These are phyloP conservation scores for Sesia bembeciformis DNA, from an alignment of 2,888 invertebrate genomes.

Conservation along the genomic window DNA sequence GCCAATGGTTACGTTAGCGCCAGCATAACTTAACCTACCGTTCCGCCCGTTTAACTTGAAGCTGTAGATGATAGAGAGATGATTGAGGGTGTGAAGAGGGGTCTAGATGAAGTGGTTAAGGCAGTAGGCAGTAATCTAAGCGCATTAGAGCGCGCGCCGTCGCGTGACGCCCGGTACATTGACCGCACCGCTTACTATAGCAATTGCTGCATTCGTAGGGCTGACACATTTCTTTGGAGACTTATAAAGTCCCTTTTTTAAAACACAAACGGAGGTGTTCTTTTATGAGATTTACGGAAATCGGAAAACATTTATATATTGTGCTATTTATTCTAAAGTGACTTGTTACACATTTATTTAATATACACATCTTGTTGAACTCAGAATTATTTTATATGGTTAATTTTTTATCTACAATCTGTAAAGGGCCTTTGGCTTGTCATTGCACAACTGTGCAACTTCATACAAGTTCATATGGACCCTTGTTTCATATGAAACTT, in stretches of 20 bases:
- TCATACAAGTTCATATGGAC: too few relatives aligned
- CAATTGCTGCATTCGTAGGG: conserved; percentile 60
- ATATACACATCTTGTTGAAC: too few relatives aligned
- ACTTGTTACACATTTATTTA: too few relatives aligned
- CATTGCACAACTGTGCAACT: too few relatives aligned
- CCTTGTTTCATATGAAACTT: too few relatives aligned
- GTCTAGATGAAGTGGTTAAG: conserved; percentile 30
- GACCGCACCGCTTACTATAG: conserved; percentile 58
- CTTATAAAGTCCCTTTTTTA: neutral
- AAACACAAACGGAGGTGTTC: neutral
- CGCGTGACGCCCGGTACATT: conserved; percentile 65
- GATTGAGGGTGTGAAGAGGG: conserved; percentile 11
- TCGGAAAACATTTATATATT: too few relatives aligned
- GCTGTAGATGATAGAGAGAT: conserved; percentile 7
- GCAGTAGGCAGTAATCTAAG: conserved; percentile 64
- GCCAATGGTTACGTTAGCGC: conserved; percentile 28
- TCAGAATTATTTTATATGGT: too few relatives aligned
- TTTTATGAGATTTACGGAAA: neutral
- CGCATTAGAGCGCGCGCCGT: conserved; percentile 61
- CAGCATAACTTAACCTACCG: conserved; percentile 20
- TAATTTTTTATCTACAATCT: too few relatives aligned
- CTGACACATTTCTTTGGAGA: conserved; percentile 17
- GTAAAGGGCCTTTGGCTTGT: too few relatives aligned
- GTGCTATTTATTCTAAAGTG: too few relatives aligned
- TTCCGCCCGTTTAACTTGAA: conserved; percentile 7